phyloP scores from a whole-genome alignment of 2,888 invertebrate species.

The Lochmaea capreae region DNA sequence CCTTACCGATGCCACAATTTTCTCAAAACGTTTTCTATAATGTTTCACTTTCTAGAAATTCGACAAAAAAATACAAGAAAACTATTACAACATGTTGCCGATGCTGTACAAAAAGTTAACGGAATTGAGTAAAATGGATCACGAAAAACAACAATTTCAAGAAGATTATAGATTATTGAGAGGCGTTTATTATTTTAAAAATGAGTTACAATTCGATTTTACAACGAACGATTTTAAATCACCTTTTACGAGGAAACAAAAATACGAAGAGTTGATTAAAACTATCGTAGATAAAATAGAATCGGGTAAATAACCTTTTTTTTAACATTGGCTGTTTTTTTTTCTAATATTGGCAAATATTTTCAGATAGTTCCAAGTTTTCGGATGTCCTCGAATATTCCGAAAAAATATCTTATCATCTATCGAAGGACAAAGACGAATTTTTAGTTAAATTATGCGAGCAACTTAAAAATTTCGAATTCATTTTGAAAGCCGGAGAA shows the following conservation, averaged over 20 bases:
- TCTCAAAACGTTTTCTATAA: neutral
- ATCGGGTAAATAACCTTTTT: slow-evolving; percentile 20
- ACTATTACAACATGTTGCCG: slow-evolving; percentile 41
- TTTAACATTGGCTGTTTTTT: neutral
- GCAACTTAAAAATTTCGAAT: slow-evolving; percentile 47
- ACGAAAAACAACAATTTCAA: slow-evolving; percentile 23
- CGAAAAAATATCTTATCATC: slow-evolving; percentile 49
- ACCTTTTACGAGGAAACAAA: slow-evolving; percentile 27
- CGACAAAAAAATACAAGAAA: slow-evolving; percentile 21
- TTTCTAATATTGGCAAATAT: no score
- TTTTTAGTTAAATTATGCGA: slow-evolving; percentile 50
- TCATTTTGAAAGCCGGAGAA: slow-evolving; percentile 48
- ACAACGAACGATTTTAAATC: slow-evolving; percentile 40
- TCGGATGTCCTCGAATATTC: slow-evolving; percentile 16
- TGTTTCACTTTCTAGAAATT: slow-evolving; percentile 17
- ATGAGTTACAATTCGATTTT: slow-evolving; percentile 41
- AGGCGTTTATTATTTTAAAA: slow-evolving; percentile 44
- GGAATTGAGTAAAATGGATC: slow-evolving; percentile 17
- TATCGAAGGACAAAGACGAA: slow-evolving; percentile 46
- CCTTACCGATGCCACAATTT: no score
- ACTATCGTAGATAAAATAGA: slow-evolving; percentile 36
- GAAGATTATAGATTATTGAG: slow-evolving; percentile 36
- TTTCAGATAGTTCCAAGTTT: slow-evolving; percentile 16
- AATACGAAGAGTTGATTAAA: slow-evolving; percentile 45
- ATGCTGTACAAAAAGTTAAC: slow-evolving; percentile 39